These are phyloP conservation scores for Cydia splendana DNA, from an alignment of 1,140 invertebrate species.

Conservation along the genomic window DNA sequence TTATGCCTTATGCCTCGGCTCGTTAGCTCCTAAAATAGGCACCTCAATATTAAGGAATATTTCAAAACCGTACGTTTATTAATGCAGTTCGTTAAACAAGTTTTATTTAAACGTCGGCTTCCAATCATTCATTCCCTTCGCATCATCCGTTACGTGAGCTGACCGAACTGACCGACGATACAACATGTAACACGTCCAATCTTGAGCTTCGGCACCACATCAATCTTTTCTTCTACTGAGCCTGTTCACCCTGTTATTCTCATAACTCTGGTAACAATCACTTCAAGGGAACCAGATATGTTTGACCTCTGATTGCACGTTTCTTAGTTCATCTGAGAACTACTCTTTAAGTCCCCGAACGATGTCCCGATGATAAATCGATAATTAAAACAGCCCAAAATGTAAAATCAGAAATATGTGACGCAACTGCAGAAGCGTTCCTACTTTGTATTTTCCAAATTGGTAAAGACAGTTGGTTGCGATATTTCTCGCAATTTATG, in stretches of 20 bases:
- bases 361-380: background rate
- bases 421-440: background rate
- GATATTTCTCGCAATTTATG: background rate
- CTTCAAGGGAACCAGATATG: background rate
- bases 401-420: background rate
- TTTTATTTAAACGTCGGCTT: background rate
- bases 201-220: constrained; percentile 12
- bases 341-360: background rate
- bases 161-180: background rate
- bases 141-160: constrained; percentile 13
- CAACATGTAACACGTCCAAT: constrained; percentile 7
- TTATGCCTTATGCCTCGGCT: background rate
- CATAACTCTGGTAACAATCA: background rate
- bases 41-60: background rate
- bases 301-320: background rate
- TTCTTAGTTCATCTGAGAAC: background rate
- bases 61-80: background rate
- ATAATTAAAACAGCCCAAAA: background rate
- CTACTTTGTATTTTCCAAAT: background rate
- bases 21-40: background rate
- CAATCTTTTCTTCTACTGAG: constrained; percentile 2
- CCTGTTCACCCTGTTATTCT: background rate
- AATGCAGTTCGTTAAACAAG: background rate
- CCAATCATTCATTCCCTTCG: background rate
- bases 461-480: background rate